Evolutionary conservation across 1,140 invertebrate genomes (phyloP), one percentile per base, ranked within the genome.

Genomic region (Proctacanthus coquilletti): DNA sequence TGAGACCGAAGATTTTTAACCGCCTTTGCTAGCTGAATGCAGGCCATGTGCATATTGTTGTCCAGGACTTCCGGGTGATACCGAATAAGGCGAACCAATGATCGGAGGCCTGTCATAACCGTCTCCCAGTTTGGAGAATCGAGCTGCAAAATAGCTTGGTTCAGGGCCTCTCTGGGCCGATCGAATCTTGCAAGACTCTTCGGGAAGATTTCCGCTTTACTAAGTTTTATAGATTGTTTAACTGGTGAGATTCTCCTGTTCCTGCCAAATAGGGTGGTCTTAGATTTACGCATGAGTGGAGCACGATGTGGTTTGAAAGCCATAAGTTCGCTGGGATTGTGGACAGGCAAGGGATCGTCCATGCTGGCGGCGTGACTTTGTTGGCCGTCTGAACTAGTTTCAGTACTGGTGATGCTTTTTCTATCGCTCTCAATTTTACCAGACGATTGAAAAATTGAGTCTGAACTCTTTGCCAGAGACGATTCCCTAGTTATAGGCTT

Each of bases 1-100:
- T 92, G 85, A 0, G 91, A 94, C 5, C 92, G 67, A 17, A 95
- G 64, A 61, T 89, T 94, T 33, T 72, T 76, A 14, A 91, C 75
- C 45, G 94, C 85, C 34, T 71, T 69, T 1, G 81, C 71, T 2
- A 91, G 52, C 20, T 74, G 64, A 19, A 86, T 63, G 21, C 76
- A 75, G 17, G 84, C 67, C 33, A 66, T 61, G 54, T 62, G 68
- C 62, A 71, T 37, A 66, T 71, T 62, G 69, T 73, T 42, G 71
- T 63, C 46, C 71, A 72, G 13, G 52, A 49, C 35, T 62, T 85
- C 77, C 1, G 75, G 66, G 49, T 86, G 74, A 48, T 82, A 74
- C 39, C 70, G 68, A 2, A 75, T 71, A 15, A 96, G 59, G 18
- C 81, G 65, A 18, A 81, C 74, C 19, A 87, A 62, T 35, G 70